Conservation (phyloP, 1,140 invertebrate genomes). For the Holotrichia oblita region DNA sequence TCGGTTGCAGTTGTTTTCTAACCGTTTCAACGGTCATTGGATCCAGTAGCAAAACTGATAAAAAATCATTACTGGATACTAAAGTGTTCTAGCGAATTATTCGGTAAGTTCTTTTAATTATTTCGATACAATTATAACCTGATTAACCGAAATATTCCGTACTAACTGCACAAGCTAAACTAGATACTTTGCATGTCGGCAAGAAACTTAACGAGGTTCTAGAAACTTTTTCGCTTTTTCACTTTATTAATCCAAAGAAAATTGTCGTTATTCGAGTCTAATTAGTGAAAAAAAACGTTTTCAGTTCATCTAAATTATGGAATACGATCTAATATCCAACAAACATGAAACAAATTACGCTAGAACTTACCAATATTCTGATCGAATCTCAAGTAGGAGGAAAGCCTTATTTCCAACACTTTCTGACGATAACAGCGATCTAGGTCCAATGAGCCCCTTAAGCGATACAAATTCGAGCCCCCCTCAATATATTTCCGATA, state of each 20-base stretch:
- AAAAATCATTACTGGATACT: background rate
- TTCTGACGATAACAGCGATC: conserved; percentile 46
- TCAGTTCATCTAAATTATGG: conserved; percentile 1
- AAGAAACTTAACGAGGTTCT: background rate
- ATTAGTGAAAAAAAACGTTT: conserved; percentile 11
- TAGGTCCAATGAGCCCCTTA: conserved; percentile 54
- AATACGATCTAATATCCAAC: background rate
- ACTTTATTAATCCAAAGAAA: background rate
- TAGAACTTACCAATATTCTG: conserved; percentile 26
- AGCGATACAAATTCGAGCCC: conserved; percentile 36
- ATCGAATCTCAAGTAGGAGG: conserved; percentile 43
- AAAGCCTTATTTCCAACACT: conserved; percentile 52
- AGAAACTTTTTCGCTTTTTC: background rate
- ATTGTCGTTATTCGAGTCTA: background rate
- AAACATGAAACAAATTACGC: background rate
- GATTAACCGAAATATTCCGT: background rate
- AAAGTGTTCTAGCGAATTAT: background rate
- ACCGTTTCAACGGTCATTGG: conserved; percentile 39
- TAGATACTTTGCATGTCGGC: background rate
- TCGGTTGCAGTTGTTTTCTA: conserved; percentile 31
- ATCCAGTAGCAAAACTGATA: conserved; percentile 2
- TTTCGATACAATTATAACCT: background rate
- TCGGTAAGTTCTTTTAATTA: background rate
- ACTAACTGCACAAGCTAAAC: background rate
- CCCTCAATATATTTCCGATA: background rate